phyloP scores from a whole-genome alignment of 2,888 invertebrate genomes.

The Drosophila flavopinicola region DNA sequence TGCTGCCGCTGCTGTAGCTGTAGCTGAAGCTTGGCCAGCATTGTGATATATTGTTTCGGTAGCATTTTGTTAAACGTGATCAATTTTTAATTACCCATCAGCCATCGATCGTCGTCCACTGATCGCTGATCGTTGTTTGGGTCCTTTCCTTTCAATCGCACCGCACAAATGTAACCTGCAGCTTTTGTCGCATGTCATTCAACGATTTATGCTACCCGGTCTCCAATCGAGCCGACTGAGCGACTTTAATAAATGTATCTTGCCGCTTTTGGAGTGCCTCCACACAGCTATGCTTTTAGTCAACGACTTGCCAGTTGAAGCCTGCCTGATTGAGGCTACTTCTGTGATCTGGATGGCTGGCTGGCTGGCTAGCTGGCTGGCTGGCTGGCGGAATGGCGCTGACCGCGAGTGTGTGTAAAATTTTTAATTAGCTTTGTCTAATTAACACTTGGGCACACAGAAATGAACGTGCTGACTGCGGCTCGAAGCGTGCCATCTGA shows the following conservation, averaged over 20 bases:
- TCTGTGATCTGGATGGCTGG: constrained; percentile 20
- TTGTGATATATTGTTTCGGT: constrained; percentile 79
- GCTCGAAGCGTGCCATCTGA: constrained; percentile 68
- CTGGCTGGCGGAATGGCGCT: constrained; percentile 39
- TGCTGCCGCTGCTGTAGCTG: constrained; percentile 1
- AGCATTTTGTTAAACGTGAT: constrained; percentile 83
- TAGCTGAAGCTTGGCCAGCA: constrained; percentile 10
- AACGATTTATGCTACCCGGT: constrained; percentile 71
- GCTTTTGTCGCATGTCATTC: constrained; percentile 82
- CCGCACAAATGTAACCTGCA: constrained; percentile 72
- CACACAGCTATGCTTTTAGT: constrained; percentile 3
- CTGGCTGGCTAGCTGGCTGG: constrained; percentile 5
- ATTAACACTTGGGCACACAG: constrained; percentile 70
- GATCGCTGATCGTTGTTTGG: constrained; percentile 22
- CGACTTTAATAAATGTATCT: constrained; percentile 76
- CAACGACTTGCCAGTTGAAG: constrained; percentile 1
- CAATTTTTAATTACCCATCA: constrained; percentile 83
- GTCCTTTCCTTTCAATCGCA: constrained; percentile 61
- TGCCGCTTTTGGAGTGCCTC: constrained; percentile 62
- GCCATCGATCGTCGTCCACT: constrained; percentile 44
- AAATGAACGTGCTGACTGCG: constrained; percentile 25
- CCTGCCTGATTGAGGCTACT: constrained; percentile 44
- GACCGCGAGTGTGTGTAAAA: constrained; percentile 66
- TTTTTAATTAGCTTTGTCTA: constrained; percentile 77
- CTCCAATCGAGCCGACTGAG: constrained; percentile 52